A percentile compares a stretch with the other conserved stretches of the same genome.
Conservation (phyloP, 2,888 invertebrate species). For the Tortrix viridana region DNA sequence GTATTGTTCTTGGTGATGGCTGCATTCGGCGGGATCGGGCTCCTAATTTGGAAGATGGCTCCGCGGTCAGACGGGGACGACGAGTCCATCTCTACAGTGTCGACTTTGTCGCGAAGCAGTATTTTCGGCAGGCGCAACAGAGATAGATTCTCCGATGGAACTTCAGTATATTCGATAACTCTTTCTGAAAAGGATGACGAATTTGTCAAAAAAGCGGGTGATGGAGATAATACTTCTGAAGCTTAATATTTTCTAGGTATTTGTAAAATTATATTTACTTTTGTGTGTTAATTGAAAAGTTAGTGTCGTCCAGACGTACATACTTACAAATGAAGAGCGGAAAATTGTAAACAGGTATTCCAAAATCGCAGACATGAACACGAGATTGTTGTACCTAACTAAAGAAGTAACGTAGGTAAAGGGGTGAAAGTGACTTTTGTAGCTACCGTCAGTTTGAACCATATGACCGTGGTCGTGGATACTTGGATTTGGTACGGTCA, state of each 20-base stretch:
- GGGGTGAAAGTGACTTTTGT: too few relatives aligned
- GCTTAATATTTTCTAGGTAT: constrained; percentile 63
- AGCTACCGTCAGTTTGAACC: too few relatives aligned
- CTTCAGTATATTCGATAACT: constrained; percentile 78
- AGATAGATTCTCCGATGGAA: constrained; percentile 75
- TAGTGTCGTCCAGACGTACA: too few relatives aligned
- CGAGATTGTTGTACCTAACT: too few relatives aligned
- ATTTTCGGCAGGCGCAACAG: constrained; percentile 71
- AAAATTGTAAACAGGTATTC: too few relatives aligned
- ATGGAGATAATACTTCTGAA: constrained; percentile 79
- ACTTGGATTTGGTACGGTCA: too few relatives aligned
- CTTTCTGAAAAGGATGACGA: constrained; percentile 77
- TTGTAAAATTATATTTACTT: neutral
- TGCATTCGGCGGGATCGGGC: constrained; percentile 82
- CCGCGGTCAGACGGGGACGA: constrained; percentile 81
- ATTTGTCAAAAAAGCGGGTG: constrained; percentile 62
- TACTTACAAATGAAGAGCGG: too few relatives aligned
- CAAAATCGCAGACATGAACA: too few relatives aligned
- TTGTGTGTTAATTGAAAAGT: too few relatives aligned
- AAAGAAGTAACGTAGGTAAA: too few relatives aligned
- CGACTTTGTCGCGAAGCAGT: constrained; percentile 71
- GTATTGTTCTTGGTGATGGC: constrained; percentile 85
- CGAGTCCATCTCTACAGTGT: constrained; percentile 72
- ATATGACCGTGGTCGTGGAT: too few relatives aligned
- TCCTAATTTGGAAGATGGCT: constrained; percentile 83